Conservation (phyloP, 2,113 vertebrate species). For the Charadrius vociferus region DNA sequence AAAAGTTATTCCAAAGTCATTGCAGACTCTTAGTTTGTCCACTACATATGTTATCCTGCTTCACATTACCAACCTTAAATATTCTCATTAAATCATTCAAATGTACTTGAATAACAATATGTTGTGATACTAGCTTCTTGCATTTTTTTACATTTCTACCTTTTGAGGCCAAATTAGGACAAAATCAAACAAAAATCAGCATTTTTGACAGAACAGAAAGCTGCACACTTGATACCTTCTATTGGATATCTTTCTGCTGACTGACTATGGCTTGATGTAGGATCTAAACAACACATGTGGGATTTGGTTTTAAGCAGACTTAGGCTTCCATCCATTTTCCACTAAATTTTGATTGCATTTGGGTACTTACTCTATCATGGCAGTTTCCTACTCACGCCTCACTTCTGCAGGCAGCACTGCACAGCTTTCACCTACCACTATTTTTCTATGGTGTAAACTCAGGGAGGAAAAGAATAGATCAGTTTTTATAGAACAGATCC, state of each 20-base stretch:
- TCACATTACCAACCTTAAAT: not conserved
- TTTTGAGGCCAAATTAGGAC: not conserved
- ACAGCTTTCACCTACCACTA: not conserved
- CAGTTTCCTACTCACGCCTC: not conserved
- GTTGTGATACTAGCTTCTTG: not conserved
- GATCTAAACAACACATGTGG: rapidly evolving
- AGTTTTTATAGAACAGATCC: not conserved
- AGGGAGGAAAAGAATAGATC: not conserved
- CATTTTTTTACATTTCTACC: not conserved
- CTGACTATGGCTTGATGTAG: not conserved
- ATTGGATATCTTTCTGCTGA: not conserved
- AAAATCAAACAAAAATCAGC: not conserved
- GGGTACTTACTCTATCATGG: not conserved
- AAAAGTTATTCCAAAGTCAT: not conserved
- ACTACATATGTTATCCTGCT: not conserved
- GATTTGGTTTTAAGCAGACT: not conserved
- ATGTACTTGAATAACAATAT: not conserved
- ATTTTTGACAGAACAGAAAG: not conserved
- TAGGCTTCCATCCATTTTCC: not conserved
- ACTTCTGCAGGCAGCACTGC: not conserved
- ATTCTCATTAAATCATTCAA: not conserved
- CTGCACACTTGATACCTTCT: not conserved
- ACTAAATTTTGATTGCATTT: not conserved
- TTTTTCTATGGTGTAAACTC: not conserved
- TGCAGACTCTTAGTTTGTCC: not conserved